phyloP scores from a whole-genome alignment of 2,113 vertebrate species.

The Mus spicilegus region DNA sequence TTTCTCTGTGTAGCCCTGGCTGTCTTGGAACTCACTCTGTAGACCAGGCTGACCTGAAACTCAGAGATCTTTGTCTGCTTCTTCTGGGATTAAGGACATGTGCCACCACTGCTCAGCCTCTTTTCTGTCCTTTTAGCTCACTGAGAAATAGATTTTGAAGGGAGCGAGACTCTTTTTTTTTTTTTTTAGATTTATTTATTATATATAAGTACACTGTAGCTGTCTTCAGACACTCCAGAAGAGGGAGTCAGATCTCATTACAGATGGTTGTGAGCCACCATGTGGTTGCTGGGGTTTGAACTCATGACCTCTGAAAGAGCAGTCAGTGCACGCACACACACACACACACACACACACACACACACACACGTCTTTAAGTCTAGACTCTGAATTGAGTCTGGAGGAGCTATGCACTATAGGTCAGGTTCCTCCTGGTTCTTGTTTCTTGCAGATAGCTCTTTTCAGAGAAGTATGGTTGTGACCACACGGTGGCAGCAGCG shows the following conservation, averaged over 20 bases:
- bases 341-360: not conserved
- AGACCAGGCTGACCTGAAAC: not conserved
- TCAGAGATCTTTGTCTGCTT: not conserved
- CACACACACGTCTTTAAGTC: not conserved
- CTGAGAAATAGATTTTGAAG: not conserved
- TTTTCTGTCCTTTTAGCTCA: not conserved
- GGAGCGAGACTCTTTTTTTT: not conserved
- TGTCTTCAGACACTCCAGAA: no score
- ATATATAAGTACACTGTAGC: no score
- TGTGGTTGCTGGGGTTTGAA: no score
- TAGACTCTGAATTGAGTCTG: not conserved
- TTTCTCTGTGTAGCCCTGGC: no score
- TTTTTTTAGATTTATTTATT: no score
- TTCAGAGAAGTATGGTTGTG: not conserved
- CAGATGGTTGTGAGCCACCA: no score
- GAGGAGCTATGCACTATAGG: not conserved
- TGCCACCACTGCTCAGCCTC: not conserved
- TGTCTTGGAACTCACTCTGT: not conserved
- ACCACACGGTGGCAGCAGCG: conserved; percentile 36
- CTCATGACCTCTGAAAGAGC: no score
- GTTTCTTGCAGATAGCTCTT: not conserved
- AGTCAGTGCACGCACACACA: no score
- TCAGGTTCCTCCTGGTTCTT: not conserved
- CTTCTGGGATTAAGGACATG: not conserved
- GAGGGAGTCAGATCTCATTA: no score